Base-by-base conservation (phyloP, 2,888 invertebrate genomes). In the Mythimna ferrago region DNA sequence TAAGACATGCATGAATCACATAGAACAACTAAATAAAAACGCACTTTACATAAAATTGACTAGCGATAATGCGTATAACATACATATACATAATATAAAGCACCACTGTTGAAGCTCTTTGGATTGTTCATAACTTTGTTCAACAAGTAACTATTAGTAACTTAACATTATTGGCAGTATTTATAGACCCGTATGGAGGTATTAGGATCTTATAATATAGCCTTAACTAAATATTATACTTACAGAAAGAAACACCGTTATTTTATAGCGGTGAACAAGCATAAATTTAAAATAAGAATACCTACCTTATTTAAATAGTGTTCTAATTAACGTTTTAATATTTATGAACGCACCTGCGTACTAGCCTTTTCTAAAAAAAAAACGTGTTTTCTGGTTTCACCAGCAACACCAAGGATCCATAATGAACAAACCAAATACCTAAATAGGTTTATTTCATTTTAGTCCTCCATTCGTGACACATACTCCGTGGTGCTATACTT, bases 21-120 rank as follows among this genome's bases (percentile, higher is more conserved):
- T 41, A 32, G 9, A 26, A 68, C 7, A 61, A 56, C 19, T 19
- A 67, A 48, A 54, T 48, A 10, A 11, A 66, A 76, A 19, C 21
- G 51, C 32, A 73, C 38, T 57, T 63, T 68, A 68, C 63, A 75
- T 80, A 63, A 72, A 44, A 73, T 80, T 85, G 89, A 89, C 89
- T 89, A 89, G 89, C 76, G 85, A 84, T 82, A 86, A 82, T 84
- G 84, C 75, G 70, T 87, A 81, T 79, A 84, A 26, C 26, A 26
- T 26, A 26, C 26, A 26, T 26, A 26, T 26, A 26, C 26, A 26
- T 26, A 26, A 26, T 26, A 84, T 85, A 86, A 85, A 78, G 81
- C 78, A 85, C 74, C 83, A 71, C 58, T 70, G 66, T 76, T 63
- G 73, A 83, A 86, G 81, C 86, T 86, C 88, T 87, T 86, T 86